These are phyloP conservation scores for Nycteola revayana DNA, from an alignment of 2,888 invertebrate genomes.

Conservation along the genomic window DNA sequence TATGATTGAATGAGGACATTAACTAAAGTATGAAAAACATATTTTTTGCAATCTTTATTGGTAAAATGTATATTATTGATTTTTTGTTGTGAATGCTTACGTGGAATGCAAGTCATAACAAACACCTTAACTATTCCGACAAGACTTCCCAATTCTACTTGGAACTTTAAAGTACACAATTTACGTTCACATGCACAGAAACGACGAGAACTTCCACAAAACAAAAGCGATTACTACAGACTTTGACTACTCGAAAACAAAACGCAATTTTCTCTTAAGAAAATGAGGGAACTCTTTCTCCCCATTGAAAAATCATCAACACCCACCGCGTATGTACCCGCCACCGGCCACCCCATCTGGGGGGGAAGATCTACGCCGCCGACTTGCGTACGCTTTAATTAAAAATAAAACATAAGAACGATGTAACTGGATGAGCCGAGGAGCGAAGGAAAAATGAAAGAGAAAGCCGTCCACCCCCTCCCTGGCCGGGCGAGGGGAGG, in stretches of 20 bases:
- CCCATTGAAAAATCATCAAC: conserved; percentile 83
- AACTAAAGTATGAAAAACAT: too few relatives aligned
- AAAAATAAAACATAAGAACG: conserved; percentile 83
- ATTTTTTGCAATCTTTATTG: too few relatives aligned
- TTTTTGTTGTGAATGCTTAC: conserved; percentile 1
- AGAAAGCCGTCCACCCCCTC: conserved; percentile 77
- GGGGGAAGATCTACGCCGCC: conserved; percentile 78
- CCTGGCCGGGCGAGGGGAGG: conserved; percentile 44
- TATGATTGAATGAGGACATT: too few relatives aligned
- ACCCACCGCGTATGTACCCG: conserved; percentile 78
- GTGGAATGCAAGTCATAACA: conserved; percentile 26
- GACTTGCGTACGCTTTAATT: conserved; percentile 83
- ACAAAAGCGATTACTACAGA: conserved; percentile 82
- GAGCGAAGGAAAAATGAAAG: conserved; percentile 83
- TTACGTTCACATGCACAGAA: conserved; percentile 73
- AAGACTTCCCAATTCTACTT: conserved; percentile 59
- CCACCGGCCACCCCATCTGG: conserved; percentile 44
- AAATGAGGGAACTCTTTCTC: conserved; percentile 83
- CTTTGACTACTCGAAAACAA: conserved; percentile 82
- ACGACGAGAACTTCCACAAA: conserved; percentile 68
- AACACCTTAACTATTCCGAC: conserved; percentile 54
- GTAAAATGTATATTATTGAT: too few relatives aligned
- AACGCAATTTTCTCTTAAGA: conserved; percentile 83
- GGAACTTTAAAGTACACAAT: conserved; percentile 76
- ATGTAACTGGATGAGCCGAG: conserved; percentile 83